Conservation (phyloP, 2,888 invertebrate genomes). For the Heliconius ismenius region DNA sequence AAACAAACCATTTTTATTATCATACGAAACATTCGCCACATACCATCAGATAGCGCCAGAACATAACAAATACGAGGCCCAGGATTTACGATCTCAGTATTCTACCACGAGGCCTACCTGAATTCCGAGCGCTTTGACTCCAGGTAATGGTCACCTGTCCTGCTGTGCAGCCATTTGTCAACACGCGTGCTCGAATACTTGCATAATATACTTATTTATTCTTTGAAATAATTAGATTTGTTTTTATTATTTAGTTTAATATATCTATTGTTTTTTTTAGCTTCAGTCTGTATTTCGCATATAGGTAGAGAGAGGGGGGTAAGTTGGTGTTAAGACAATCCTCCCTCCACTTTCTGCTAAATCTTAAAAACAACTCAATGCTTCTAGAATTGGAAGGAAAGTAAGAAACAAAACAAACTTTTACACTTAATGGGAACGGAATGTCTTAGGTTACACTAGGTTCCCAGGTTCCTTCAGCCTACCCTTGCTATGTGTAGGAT, state of each 20-base stretch:
- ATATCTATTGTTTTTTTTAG: not conserved
- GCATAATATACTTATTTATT: conserved; percentile 36
- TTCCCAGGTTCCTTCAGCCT: no score
- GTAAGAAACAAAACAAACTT: no score
- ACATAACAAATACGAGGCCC: conserved; percentile 6
- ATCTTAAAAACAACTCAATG: no score
- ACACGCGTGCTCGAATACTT: conserved; percentile 50
- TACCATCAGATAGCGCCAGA: not conserved
- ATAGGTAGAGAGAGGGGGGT: no score
- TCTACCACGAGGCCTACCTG: conserved; percentile 66
- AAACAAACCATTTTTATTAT: not conserved
- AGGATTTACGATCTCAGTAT: conserved; percentile 51
- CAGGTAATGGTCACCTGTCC: conserved; percentile 65
- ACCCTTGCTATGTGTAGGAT: no score
- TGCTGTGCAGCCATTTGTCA: conserved; percentile 72
- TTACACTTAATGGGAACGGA: no score
- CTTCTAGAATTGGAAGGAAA: no score
- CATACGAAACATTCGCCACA: not conserved
- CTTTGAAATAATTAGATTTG: conserved; percentile 2
- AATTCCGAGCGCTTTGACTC: conserved; percentile 65
- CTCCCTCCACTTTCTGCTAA: no score
- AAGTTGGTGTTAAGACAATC: no score
- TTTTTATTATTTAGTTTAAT: not conserved
- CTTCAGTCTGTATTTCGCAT: no score
- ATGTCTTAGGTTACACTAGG: no score